A percentile compares a stretch with the other conserved stretches of the same genome.
Evolutionary conservation across 2,888 invertebrate genomes (phyloP).

Genomic region (Adelphocoris suturalis): DNA sequence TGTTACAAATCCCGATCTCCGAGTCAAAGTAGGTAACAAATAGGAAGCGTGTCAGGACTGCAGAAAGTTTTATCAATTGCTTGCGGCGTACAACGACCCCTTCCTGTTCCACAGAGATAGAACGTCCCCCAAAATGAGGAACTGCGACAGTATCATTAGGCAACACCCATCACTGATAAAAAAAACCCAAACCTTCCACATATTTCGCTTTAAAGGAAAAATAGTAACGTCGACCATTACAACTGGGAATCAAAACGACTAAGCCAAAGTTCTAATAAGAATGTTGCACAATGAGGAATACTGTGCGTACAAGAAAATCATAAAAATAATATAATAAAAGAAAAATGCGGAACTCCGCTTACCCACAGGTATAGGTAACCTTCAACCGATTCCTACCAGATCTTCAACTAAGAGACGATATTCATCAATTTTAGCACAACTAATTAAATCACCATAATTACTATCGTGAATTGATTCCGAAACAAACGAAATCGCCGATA

Average conservation of each 20-base stretch:
- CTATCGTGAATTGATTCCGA: no score
- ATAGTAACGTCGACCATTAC: background rate
- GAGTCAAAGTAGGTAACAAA: no score
- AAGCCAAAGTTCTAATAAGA: background rate
- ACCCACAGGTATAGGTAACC: background rate
- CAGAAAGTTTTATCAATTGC: no score
- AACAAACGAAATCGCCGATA: background rate
- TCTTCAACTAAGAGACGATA: background rate
- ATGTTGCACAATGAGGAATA: background rate
- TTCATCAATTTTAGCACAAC: no score
- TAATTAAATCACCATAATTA: no score
- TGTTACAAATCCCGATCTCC: no score
- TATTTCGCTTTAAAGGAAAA: background rate
- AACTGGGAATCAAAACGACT: background rate
- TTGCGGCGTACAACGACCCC: background rate
- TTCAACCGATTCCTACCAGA: background rate
- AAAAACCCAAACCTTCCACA: background rate
- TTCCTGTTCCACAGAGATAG: conserved; percentile 1
- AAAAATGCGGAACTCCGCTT: background rate
- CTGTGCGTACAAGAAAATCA: background rate
- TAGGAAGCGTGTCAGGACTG: no score
- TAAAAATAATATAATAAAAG: background rate
- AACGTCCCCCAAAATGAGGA: conserved; percentile 19
- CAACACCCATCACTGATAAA: conserved; percentile 35
- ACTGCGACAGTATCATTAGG: conserved; percentile 2